These are phyloP conservation scores for Onychorhynchus coronatus DNA, from an alignment of 2,113 vertebrate genomes.

Conservation along the genomic window DNA sequence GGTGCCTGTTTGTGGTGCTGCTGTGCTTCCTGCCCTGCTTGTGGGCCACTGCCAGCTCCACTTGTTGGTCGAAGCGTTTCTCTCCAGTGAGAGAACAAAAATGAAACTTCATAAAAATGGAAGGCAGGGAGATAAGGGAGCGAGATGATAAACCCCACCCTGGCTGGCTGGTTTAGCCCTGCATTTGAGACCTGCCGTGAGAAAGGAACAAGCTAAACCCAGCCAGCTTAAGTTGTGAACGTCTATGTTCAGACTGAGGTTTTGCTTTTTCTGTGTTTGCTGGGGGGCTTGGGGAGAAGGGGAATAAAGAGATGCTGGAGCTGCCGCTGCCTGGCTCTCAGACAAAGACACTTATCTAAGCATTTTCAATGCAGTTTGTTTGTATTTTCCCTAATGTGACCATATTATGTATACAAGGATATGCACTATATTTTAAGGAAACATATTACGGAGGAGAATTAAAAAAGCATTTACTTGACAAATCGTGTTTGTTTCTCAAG, in stretches of 20 bases:
- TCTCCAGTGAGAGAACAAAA: not conserved
- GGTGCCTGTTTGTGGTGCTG: not conserved
- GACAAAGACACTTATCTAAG: not conserved
- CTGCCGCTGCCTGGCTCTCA: not conserved
- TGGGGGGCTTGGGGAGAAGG: not conserved
- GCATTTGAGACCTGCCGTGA: not conserved
- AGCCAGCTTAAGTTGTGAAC: rapidly evolving
- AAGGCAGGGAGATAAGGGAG: not conserved
- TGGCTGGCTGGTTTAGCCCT: rapidly evolving
- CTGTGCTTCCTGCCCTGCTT: not conserved
- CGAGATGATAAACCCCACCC: not conserved
- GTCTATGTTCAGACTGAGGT: not conserved
- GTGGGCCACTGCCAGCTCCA: not conserved
- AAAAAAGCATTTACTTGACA: not conserved
- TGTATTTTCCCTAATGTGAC: not conserved
- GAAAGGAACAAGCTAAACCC: not conserved
- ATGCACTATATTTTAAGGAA: not conserved
- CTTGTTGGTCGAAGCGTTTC: not conserved
- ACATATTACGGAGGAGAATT: not conserved
- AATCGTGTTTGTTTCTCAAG: not conserved
- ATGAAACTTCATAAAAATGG: not conserved
- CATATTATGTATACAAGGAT: not conserved
- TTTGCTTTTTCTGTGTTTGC: not conserved
- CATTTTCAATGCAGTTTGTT: not conserved
- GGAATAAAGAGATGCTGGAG: not conserved